phyloP scores from a whole-genome alignment of 2,888 invertebrate species.

The Gastracanthus pulcherrimus region DNA sequence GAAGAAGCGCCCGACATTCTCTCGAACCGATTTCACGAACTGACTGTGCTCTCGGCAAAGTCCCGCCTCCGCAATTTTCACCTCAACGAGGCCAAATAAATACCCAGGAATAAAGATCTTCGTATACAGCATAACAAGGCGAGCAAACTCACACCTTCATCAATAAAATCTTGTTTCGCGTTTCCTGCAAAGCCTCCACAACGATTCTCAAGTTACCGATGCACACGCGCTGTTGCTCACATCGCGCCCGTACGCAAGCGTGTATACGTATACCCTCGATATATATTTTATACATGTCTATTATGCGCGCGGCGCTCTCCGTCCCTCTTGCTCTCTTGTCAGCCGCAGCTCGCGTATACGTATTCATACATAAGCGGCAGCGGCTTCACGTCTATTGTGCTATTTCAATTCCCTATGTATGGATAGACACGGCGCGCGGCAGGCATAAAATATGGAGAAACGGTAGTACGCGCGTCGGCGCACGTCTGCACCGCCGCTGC shows the following conservation, averaged over 20 bases:
- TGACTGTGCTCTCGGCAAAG: neutral
- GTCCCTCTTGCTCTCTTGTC: conserved; percentile 34
- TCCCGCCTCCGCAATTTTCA: neutral
- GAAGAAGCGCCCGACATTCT: too few relatives aligned
- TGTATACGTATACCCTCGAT: neutral
- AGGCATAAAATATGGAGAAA: conserved; percentile 51
- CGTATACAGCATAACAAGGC: too few relatives aligned
- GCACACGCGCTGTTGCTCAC: neutral
- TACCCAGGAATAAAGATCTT: neutral
- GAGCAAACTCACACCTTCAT: neutral
- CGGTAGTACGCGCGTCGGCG: conserved; percentile 23
- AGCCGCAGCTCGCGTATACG: neutral
- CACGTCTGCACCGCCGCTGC: neutral
- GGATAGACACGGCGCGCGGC: conserved; percentile 38
- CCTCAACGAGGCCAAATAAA: neutral
- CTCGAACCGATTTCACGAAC: neutral
- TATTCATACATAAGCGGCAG: neutral
- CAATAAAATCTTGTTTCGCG: conserved; percentile 9
- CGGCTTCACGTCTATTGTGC: conserved; percentile 47
- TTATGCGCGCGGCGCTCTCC: conserved; percentile 20
- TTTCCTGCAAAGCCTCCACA: neutral
- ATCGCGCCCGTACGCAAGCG: too few relatives aligned
- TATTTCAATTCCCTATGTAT: conserved; percentile 53
- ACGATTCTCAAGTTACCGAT: conserved; percentile 4
- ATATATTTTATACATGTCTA: conserved; percentile 47